Evolutionary conservation across 1,140 invertebrate genomes (phyloP), one percentile per base, ranked within the genome.

Genomic region (Tetramorium parvispinum): DNA sequence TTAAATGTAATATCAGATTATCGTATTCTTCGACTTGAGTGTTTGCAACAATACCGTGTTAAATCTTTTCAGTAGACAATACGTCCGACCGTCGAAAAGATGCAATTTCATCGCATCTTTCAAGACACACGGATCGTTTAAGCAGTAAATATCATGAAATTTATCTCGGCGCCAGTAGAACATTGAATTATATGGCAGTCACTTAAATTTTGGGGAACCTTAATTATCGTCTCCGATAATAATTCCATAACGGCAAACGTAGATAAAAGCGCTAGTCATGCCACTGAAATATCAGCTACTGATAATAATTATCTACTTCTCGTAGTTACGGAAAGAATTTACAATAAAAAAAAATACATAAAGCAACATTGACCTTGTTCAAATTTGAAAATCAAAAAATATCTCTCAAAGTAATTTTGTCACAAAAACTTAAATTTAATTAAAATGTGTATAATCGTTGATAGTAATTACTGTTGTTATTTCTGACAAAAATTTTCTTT

Each of bases 141-240:
- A 86, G 24, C 59, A 86, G 85, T 87, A 87, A 77, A 87, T 76
- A 88, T 87, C 63, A 37, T n/a, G 21, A 85, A 18, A 68, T 18
- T 49, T 40, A 68, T 37, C 10, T 32, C 13, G 43, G 24, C 57
- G 16, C 21, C 21, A 21, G 24, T 66, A 51, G 21, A 65, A 24
- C 27, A 21, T 18, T 32, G 53, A 57, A 11, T 76, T 57, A 37
- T 76, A 27, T 24, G 11, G 8, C 16, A 61, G 8, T 46, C 37
- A 57, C 24, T 77, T 46, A 5, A 61, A 43, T 61, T 61, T 27
- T 16, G n/a, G 6, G 7, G 21, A 59, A 40, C 11, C 13, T 32
- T 16, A 40, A 43, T 77, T n/a, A 46, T 46, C 43, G 18, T 24
- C 21, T 65, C 24, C 4, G 16, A 78, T 51, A 66, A 32, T 61